Evolutionary conservation across 2,797 vertebrate genomes (phyloP).

Genomic region (Carapus acus): DNA sequence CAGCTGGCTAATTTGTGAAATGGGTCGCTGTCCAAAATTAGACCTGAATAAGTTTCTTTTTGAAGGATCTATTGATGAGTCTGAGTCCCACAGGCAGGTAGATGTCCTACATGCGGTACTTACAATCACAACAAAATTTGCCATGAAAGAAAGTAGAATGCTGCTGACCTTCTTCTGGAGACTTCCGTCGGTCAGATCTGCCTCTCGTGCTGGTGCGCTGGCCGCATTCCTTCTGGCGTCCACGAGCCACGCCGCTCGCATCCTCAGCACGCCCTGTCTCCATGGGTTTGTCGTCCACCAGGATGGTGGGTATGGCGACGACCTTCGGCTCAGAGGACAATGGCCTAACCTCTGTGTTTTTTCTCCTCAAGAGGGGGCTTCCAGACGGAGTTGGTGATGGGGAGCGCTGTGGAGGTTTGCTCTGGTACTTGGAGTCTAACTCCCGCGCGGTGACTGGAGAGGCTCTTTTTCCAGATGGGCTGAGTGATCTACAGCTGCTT

Average conservation of each 20-base stretch:
- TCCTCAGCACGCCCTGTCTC: conserved; percentile 37
- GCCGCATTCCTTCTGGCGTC: conserved; percentile 38
- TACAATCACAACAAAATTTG: too few relatives aligned
- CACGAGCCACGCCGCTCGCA: conserved; percentile 10
- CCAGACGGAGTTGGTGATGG: conserved; percentile 39
- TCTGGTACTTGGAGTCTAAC: conserved; percentile 32
- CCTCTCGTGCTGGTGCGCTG: conserved; percentile 53
- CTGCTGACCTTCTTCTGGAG: conserved; percentile 79
- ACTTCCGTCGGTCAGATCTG: conserved; percentile 50
- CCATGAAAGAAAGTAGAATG: too few relatives aligned
- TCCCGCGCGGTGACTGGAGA: conserved; percentile 28
- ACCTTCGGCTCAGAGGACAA: conserved; percentile 30
- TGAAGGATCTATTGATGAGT: conserved; percentile 8
- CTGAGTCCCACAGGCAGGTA: background rate
- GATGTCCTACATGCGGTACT: background rate
- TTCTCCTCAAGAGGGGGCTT: conserved; percentile 58
- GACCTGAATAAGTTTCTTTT: conserved; percentile 17
- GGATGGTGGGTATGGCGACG: conserved; percentile 61
- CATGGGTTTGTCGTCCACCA: conserved; percentile 63
- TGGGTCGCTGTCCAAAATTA: conserved; percentile 16
- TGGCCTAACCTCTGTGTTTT: conserved; percentile 61
- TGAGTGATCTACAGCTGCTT: conserved; percentile 29
- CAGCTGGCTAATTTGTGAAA: too few relatives aligned
- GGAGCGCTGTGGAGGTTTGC: conserved; percentile 53
- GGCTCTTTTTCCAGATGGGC: conserved; percentile 37